Conservation (phyloP, 2,888 invertebrate genomes). For the Caenorhabditis panamensis region DNA sequence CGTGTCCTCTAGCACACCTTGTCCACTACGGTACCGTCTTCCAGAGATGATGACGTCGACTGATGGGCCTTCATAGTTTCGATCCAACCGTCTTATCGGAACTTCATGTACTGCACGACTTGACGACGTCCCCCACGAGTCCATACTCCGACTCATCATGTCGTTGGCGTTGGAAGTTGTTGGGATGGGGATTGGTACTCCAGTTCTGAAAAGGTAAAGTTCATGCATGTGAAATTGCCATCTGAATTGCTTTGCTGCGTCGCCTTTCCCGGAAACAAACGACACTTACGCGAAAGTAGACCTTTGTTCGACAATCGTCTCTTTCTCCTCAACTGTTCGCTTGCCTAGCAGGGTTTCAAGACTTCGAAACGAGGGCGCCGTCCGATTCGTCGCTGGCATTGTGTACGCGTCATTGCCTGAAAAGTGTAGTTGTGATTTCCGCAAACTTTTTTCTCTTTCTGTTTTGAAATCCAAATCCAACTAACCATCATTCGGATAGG, state of each 20-base stretch:
- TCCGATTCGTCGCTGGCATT: slow-evolving; percentile 34
- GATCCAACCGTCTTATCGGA: slow-evolving; percentile 53
- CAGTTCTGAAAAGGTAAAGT: slow-evolving; percentile 45
- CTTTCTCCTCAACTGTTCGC: slow-evolving; percentile 65
- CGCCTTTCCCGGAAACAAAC: not conserved
- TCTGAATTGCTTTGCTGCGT: no score
- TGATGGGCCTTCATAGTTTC: slow-evolving; percentile 56
- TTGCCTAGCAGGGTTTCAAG: slow-evolving; percentile 63
- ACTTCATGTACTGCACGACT: slow-evolving; percentile 57
- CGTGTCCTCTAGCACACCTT: slow-evolving; percentile 30
- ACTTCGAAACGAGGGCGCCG: slow-evolving; percentile 49
- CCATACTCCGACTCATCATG: slow-evolving; percentile 54
- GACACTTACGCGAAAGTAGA: slow-evolving; percentile 51
- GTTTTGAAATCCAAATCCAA: slow-evolving; percentile 1
- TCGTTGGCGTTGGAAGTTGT: slow-evolving; percentile 25
- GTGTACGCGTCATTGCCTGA: slow-evolving; percentile 53
- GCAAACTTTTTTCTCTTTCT: slow-evolving; percentile 8
- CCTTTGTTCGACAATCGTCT: slow-evolving; percentile 63
- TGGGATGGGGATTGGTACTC: slow-evolving; percentile 35
- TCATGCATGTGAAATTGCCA: no score
- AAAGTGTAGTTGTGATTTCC: not conserved
- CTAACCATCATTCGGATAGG: slow-evolving; percentile 52
- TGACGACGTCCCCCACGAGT: slow-evolving; percentile 32
- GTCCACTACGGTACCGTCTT: slow-evolving; percentile 56
- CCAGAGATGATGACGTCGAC: slow-evolving; percentile 66